Conservation (phyloP, 2,113 vertebrate genomes). For the Pipra filicauda region DNA sequence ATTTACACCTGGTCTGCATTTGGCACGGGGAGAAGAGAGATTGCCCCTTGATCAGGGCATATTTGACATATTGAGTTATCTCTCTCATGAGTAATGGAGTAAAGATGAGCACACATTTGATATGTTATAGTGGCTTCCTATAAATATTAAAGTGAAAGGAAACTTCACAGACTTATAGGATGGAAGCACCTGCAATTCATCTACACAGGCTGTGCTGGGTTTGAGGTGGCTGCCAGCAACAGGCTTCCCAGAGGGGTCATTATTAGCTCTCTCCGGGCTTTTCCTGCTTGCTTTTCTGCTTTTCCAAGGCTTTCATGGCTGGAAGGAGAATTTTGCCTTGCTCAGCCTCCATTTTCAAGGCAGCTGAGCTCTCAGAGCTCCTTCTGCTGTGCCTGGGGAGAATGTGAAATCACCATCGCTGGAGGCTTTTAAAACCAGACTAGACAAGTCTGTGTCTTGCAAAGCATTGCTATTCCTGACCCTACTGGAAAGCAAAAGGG, state of each 20-base stretch:
- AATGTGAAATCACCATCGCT: background rate
- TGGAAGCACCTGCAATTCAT: conserved; percentile 47
- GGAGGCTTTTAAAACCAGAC: background rate
- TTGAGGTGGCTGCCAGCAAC: conserved; percentile 3
- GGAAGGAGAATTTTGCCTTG: background rate
- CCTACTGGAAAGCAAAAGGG: background rate
- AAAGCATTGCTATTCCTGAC: background rate
- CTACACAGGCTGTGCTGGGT: background rate
- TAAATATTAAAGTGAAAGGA: conserved; percentile 56
- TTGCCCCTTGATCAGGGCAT: conserved; percentile 44
- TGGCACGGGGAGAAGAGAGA: conserved; percentile 50
- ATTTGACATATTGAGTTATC: conserved; percentile 51
- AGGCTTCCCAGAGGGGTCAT: background rate
- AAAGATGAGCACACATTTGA: conserved; percentile 50
- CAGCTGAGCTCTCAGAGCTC: background rate
- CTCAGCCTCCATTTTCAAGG: background rate
- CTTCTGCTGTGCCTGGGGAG: background rate
- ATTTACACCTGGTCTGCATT: conserved; percentile 42
- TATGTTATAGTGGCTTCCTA: conserved; percentile 52
- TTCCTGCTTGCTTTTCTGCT: background rate
- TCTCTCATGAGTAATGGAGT: conserved; percentile 38
- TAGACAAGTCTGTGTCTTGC: background rate
- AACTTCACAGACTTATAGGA: conserved; percentile 28
- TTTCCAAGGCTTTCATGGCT: background rate
- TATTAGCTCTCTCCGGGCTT: background rate